Base-by-base conservation (phyloP, 1,140 invertebrate genomes). In the Homalodisca vitripennis region DNA sequence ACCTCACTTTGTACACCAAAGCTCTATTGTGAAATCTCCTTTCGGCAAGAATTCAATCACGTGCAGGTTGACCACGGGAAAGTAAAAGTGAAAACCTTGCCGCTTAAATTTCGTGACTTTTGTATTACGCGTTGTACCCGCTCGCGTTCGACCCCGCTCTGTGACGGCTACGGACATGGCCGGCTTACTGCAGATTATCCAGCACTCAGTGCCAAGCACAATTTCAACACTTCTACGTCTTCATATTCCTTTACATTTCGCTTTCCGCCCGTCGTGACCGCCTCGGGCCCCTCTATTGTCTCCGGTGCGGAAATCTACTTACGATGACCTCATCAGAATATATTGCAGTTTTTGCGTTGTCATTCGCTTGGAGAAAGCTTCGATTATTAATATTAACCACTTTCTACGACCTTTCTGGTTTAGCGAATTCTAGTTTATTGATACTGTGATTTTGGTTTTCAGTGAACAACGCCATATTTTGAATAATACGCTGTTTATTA, bases 71-170 rank as follows among this genome's bases (percentile, higher is more conserved):
- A 20, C 22, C 6, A 10, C 48, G 48, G 17, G 48, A 51, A 51
- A 51, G 48, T 22, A 51, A 51, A 51, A 51, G 48, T 51, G 48
- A 51, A 51, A 51, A 14, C 48, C n/a, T n/a, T n/a, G 48, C n/a
- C 22, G 17, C 48, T 51, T 51, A 51, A 51, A 51, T 51, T 51
- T 51, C 48, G 48, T 51, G 48, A 51, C 48, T 51, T 51, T 20
- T 51, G 48, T 6, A 51, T 51, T 51, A 51, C 14, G 48, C n/a
- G n/a, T n/a, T n/a, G n/a, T n/a, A 51, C 48, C 48, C 14, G 22
- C 3, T 3, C 3, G 22, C 6, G 34, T 14, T 22, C 3, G 48
- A n/a, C 14, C 3, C 2, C 14, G 17, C 14, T 41, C 6, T 17
- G 48, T 51, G 14, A 20, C 22, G 3, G 14, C 14, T 51, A 20